These are phyloP conservation scores for Epinotia bilunana DNA, from an alignment of 2,888 invertebrate genomes.

Conservation along the genomic window DNA sequence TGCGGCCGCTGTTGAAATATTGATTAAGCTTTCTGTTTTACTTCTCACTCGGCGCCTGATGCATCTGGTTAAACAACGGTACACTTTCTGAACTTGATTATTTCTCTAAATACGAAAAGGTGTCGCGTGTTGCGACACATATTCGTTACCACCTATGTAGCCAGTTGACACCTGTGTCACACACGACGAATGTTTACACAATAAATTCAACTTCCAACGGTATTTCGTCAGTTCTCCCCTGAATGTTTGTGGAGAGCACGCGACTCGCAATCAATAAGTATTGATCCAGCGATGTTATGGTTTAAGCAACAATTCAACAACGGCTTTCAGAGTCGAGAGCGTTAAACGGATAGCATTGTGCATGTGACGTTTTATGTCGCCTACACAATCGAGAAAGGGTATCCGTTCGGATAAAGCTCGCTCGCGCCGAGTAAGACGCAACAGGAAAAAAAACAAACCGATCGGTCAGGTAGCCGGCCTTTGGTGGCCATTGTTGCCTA, in stretches of 20 bases:
- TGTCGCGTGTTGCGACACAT: slow-evolving; percentile 61
- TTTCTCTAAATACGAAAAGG: slow-evolving; percentile 55
- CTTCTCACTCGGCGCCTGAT: slow-evolving; percentile 46
- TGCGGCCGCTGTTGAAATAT: slow-evolving; percentile 72
- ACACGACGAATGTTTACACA: slow-evolving; percentile 59
- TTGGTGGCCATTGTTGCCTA: slow-evolving; percentile 73
- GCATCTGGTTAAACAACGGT: slow-evolving; percentile 35
- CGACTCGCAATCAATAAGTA: slow-evolving; percentile 59
- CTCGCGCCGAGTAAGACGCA: slow-evolving; percentile 45
- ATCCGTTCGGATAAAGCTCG: slow-evolving; percentile 58
- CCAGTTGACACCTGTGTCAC: slow-evolving; percentile 60
- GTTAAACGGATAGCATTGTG: slow-evolving; percentile 71
- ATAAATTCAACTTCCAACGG: slow-evolving; percentile 59
- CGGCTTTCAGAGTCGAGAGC: slow-evolving; percentile 58
- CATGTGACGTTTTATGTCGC: slow-evolving; percentile 68
- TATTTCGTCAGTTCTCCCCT: slow-evolving; percentile 57
- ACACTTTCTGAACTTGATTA: slow-evolving; percentile 49
- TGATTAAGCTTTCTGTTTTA: slow-evolving; percentile 69
- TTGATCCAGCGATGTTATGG: slow-evolving; percentile 68
- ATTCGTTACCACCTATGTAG: slow-evolving; percentile 65
- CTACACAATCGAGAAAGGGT: slow-evolving; percentile 70
- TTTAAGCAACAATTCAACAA: slow-evolving; percentile 60
- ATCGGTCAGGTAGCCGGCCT: slow-evolving; percentile 68
- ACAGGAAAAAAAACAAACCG: slow-evolving; percentile 48
- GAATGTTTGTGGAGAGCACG: slow-evolving; percentile 69